Base-by-base conservation (phyloP, 2,797 vertebrate species). In the Triplophysa yarkandensis region DNA sequence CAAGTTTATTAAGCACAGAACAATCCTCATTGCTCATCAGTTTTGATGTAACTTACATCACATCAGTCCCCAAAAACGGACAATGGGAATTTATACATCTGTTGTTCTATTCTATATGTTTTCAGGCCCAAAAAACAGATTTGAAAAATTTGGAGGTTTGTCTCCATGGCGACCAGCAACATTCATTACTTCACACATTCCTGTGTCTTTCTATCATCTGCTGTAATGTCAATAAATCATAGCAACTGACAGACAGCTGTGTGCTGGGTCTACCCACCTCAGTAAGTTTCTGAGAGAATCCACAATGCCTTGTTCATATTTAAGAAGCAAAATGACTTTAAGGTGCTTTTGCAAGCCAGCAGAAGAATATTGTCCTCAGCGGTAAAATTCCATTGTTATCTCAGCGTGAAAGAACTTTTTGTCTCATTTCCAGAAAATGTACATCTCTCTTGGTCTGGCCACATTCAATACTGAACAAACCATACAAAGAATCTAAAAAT, bases 171-270 rank as follows among this genome's bases (percentile, higher is more conserved):
- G 14, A 74, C 36, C 21, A 44, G 25, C 10, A 25, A 39, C n/a
- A 57, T 21, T 34, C 62, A 34, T 74, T 55, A 46, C 8, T 44
- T 46, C 58, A 48, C 46, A 28, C 55, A 58, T 14, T 54, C n/a
- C 48, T 16, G 3, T 32, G 43, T 65, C 19, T 41, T 44, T 34
- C 48, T 44, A 55, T 44, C 19, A 73, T 30, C 36, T 43, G 34
- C 25, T 65, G 27, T 17, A 43, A 65, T 46, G 71, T 46, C 62
- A 65, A 57, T 66, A 65, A 65, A 65, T 74, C 39, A 55, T 74
- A 57, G 7, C 25, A 19, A 55, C 36, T 44, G 61, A 23, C 50
- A 46, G 19, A 74, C 30, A 11, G 39, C n/a, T 43, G 41, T 14
- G 5, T 25, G 19, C 30, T 30, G 23, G 25, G 27, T 73, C n/a